A percentile compares a stretch with the other conserved stretches of the same genome.
Evolutionary conservation across 2,888 invertebrate genomes (phyloP).

Genomic region (Caenorhabditis sp.): DNA sequence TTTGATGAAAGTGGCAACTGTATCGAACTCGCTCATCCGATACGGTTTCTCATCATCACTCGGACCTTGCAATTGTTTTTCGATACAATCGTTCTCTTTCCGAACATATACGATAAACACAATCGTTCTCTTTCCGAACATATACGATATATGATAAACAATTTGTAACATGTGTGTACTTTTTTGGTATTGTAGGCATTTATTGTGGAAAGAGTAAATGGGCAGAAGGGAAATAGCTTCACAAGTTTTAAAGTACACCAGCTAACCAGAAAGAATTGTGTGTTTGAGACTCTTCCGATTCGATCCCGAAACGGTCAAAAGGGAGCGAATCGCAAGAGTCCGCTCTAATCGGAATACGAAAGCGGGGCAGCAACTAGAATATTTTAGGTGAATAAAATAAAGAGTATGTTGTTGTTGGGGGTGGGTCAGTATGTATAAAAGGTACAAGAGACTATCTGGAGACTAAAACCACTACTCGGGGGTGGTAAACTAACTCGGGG

Average conservation of each 20-base stretch:
- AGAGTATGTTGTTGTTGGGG: not conserved
- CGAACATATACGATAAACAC: too few species aligned
- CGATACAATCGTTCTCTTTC: too few species aligned
- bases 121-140: too few species aligned
- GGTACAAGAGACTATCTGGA: conserved; percentile 19
- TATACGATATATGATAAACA: too few species aligned
- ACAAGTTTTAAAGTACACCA: conserved; percentile 51
- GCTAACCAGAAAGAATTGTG: conserved; percentile 50
- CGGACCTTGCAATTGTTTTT: too few species aligned
- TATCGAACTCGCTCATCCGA: too few species aligned
- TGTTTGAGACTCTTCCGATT: not conserved
- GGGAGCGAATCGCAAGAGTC: not conserved
- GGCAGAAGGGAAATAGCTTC: conserved; percentile 40
- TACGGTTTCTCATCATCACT: too few species aligned
- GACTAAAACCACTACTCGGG: conserved; percentile 43
- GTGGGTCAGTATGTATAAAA: conserved; percentile 24
- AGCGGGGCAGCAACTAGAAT: conserved; percentile 34
- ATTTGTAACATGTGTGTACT: conserved; percentile 4
- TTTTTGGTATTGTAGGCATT: conserved; percentile 25
- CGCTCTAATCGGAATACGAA: conserved; percentile 9
- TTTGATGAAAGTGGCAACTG: too few species aligned
- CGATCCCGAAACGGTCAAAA: not conserved
- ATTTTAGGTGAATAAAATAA: conserved; percentile 40
- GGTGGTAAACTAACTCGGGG: conserved; percentile 9
- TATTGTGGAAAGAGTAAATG: conserved; percentile 43